A percentile compares a stretch with the other conserved stretches of the same genome.
Conservation (phyloP, 1,140 invertebrate species). For the Lordiphosa collinella region DNA sequence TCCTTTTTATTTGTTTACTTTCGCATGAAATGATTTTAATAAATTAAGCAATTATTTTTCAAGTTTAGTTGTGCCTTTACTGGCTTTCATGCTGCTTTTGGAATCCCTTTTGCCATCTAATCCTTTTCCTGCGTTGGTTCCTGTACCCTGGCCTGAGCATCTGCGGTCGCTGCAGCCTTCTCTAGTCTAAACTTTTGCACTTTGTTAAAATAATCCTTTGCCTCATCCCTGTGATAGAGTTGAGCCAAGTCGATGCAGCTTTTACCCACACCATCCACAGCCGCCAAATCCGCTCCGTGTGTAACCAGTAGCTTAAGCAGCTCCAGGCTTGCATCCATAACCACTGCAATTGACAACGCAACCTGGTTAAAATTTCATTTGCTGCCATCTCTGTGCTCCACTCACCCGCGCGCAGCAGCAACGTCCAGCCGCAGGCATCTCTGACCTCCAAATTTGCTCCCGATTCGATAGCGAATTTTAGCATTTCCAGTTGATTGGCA, state of each 20-base stretch:
- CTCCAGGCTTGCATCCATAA: constrained; percentile 61
- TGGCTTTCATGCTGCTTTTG: no score
- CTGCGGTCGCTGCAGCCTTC: constrained; percentile 19
- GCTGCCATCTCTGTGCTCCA: background rate
- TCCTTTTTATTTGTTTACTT: background rate
- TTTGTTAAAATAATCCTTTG: constrained; percentile 60
- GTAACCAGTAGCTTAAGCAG: constrained; percentile 66
- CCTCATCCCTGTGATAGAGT: constrained; percentile 51
- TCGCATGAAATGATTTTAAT: background rate
- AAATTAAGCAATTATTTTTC: background rate
- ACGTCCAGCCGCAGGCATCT: constrained; percentile 66
- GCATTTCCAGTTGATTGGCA: constrained; percentile 68
- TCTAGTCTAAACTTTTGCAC: constrained; percentile 37
- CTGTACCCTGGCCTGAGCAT: constrained; percentile 15
- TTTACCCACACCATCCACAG: constrained; percentile 48
- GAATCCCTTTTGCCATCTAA: no score
- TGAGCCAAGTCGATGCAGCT: constrained; percentile 62
- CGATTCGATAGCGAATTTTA: constrained; percentile 69
- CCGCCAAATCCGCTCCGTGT: constrained; percentile 56
- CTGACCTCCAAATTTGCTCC: constrained; percentile 61
- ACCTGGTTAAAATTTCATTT: constrained; percentile 1
- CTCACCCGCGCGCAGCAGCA: constrained; percentile 71
- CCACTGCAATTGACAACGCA: constrained; percentile 34
- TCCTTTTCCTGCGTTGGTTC: background rate
- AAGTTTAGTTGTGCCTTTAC: no score